phyloP scores from a whole-genome alignment of 2,797 vertebrate genomes.

The Galago senegalensis region DNA sequence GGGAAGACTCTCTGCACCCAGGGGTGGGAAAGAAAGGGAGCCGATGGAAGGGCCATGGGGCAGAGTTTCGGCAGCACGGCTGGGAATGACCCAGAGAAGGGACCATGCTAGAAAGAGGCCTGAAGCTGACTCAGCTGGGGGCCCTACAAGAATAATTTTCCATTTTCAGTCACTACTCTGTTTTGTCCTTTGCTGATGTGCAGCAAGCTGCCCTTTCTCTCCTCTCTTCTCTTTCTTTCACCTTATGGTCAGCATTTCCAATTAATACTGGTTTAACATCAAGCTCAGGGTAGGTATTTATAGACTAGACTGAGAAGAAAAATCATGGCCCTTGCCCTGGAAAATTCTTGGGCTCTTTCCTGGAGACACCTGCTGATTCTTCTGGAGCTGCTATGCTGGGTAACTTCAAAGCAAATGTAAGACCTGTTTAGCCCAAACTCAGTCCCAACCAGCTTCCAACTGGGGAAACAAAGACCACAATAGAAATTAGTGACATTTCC shows the following conservation, averaged over 20 bases:
- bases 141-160: not conserved
- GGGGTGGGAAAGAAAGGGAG: not conserved
- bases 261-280: conserved; percentile 43
- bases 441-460: not conserved
- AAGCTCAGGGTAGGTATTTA: not conserved
- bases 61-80: not conserved
- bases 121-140: not conserved
- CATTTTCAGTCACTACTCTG: not conserved
- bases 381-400: not conserved
- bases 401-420: not conserved
- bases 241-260: not conserved
- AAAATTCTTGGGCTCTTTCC: not conserved
- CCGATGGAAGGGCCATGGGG: fast-evolving
- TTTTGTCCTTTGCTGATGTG: not conserved
- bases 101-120: not conserved
- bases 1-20: not conserved
- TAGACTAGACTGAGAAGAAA: not conserved
- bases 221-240: not conserved
- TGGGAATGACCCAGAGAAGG: not conserved
- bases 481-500: not conserved
- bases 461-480: not conserved
- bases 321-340: not conserved
- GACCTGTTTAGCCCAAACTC: not conserved
- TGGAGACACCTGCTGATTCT: not conserved
- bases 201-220: not conserved